A percentile compares a stretch with the other conserved stretches of the same genome.
Conservation (phyloP, 1,140 invertebrate species). For the Sinella curviseta region DNA sequence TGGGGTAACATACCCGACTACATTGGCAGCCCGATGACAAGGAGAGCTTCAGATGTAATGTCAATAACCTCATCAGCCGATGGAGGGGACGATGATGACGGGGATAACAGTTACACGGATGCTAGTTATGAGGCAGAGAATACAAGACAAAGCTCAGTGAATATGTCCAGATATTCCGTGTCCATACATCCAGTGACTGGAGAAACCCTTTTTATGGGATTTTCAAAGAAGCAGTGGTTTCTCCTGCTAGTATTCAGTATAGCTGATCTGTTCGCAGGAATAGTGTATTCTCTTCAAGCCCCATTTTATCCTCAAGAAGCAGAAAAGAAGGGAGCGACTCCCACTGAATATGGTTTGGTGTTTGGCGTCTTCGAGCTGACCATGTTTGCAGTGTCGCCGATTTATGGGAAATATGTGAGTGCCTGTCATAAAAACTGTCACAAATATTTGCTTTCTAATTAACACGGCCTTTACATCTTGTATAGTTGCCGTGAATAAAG, state of each 20-base stretch:
- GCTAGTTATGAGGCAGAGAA: background rate
- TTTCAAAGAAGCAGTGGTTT: constrained; percentile 76
- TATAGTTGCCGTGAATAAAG: too few species aligned
- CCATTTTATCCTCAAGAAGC: constrained; percentile 66
- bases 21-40: background rate
- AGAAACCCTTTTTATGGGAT: constrained; percentile 50
- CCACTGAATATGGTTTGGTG: constrained; percentile 85
- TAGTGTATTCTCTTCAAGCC: constrained; percentile 75
- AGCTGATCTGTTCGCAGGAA: constrained; percentile 82
- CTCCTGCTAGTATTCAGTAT: constrained; percentile 79
- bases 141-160: background rate
- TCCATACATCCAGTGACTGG: constrained; percentile 18
- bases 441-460: background rate
- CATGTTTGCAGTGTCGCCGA: constrained; percentile 81
- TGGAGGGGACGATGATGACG: background rate
- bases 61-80: background rate
- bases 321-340: constrained; percentile 77
- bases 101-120: background rate
- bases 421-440: constrained; percentile 21
- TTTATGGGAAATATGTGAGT: constrained; percentile 81
- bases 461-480: background rate
- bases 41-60: constrained; percentile 5
- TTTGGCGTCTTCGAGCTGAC: constrained; percentile 91
- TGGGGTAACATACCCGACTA: constrained; percentile 12
- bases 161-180: constrained; percentile 8